Evolutionary conservation across 2,113 vertebrate species (phyloP), one percentile per base, ranked within the genome.

Genomic region (Sinocyclocheilus rhinocerous): DNA sequence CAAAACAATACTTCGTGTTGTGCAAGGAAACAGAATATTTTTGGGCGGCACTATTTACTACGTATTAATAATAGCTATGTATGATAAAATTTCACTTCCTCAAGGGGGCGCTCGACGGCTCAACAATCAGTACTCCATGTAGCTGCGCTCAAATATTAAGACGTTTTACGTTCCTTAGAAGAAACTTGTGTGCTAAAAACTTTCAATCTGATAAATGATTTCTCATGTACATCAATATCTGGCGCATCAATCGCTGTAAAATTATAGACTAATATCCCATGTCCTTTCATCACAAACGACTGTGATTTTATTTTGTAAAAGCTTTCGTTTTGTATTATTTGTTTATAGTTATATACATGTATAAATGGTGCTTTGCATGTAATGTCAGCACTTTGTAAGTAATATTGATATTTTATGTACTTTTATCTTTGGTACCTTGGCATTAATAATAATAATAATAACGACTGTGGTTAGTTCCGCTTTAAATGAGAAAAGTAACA

Each of bases 81-180:
- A 22, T 18, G 0, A 13, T 33, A 33, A 6, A 0, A 2, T 52
- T 1, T 15, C 4, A 0, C 4, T 12, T 57, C 50, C 50, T 33
- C 50, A 9, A 20, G 50, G 18, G 16, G 76, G 76, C 76, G 76
- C 50, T 11, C 22, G 48, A 76, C 3, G 50, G 50, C 50, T 57
- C 76, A 20, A 12, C 1, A n/a, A 33, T 20, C 16, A 48, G 7
- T 7, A 39, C 39, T 9, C 39, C 39, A 42, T 42, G 6, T 1
- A 42, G 45, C 45, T 48, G 45, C 11, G 10, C 10, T 48, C 59
- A 48, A 48, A 48, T 48, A 48, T 48, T 48, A 48, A 48, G 10
- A 48, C 10, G 22, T 9, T n/a, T 61, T 61, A 61, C 10, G 1
- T 61, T 11, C 4, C 22, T n/a, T n/a, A 10, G 3, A 61, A 61